Conservation (phyloP, 2,888 invertebrate genomes). For the Ectemnius lituratus region DNA sequence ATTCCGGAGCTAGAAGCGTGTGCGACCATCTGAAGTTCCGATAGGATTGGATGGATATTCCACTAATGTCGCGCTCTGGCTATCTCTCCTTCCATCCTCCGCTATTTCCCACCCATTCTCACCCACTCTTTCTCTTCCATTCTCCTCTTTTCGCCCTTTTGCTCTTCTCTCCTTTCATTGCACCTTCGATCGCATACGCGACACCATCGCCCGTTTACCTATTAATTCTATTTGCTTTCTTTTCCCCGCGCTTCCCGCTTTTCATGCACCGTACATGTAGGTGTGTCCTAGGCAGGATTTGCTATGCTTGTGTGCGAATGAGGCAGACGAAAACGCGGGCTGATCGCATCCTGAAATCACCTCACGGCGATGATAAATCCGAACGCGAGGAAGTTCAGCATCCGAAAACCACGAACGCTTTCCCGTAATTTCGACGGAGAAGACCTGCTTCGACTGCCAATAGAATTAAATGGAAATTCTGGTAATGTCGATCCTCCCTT, state of each 20-base stretch:
- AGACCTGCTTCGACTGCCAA: constrained; percentile 19
- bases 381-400: constrained; percentile 8
- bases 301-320: neutral
- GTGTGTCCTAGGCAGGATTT: neutral
- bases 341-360: constrained; percentile 15
- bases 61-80: constrained; percentile 14
- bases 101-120: neutral
- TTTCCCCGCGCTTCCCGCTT: neutral
- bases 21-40: constrained; percentile 30
- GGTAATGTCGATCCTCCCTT: constrained; percentile 23
- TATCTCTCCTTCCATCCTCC: neutral
- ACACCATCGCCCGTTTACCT: neutral
- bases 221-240: constrained; percentile 26
- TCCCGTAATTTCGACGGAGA: constrained; percentile 18
- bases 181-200: neutral
- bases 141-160: no score
- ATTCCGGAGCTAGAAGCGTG: constrained; percentile 35
- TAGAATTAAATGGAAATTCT: constrained; percentile 42
- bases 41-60: constrained; percentile 27
- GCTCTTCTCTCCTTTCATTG: no score
- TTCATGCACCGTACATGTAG: neutral
- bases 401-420: constrained; percentile 8
- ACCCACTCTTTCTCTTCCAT: neutral
- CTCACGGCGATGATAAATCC: constrained; percentile 29
- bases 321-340: neutral